Conservation (phyloP, 2,888 invertebrate genomes). For the Dioctria linearis region DNA sequence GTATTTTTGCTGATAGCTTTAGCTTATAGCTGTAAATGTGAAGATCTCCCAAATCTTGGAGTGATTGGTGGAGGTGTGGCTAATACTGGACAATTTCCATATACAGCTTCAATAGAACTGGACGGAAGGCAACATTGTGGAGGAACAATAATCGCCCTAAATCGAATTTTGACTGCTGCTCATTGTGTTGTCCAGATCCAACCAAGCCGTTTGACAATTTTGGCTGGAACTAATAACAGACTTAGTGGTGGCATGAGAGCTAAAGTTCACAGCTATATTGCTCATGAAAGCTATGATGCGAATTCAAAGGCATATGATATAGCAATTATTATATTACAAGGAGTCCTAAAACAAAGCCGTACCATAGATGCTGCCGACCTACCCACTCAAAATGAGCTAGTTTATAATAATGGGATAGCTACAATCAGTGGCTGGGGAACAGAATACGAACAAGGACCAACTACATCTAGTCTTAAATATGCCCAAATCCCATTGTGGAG, state of each 20-base stretch:
- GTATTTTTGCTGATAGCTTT: too few relatives aligned
- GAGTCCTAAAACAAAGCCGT: background rate
- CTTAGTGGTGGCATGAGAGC: background rate
- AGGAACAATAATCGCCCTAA: slow-evolving; percentile 71
- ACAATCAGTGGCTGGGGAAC: slow-evolving; percentile 56
- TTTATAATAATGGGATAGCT: slow-evolving; percentile 13
- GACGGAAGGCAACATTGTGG: slow-evolving; percentile 72
- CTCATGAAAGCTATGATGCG: background rate
- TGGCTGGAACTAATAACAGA: background rate
- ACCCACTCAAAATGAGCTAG: background rate
- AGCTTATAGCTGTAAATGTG: too few relatives aligned
- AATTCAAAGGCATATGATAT: background rate
- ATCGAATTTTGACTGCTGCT: slow-evolving; percentile 73
- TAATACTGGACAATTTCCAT: slow-evolving; percentile 51
- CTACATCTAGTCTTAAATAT: background rate
- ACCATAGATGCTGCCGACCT: background rate
- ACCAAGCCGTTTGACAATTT: slow-evolving; percentile 63
- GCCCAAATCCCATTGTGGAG: background rate
- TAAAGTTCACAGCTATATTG: background rate
- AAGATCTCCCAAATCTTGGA: slow-evolving; percentile 3
- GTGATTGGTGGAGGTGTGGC: slow-evolving; percentile 56
- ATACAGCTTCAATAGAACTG: slow-evolving; percentile 50
- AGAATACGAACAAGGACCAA: slow-evolving; percentile 21
- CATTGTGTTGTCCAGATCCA: slow-evolving; percentile 71
- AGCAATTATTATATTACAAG: background rate